Conservation (phyloP, 2,797 vertebrate species). For the Lateolabrax maculatus region DNA sequence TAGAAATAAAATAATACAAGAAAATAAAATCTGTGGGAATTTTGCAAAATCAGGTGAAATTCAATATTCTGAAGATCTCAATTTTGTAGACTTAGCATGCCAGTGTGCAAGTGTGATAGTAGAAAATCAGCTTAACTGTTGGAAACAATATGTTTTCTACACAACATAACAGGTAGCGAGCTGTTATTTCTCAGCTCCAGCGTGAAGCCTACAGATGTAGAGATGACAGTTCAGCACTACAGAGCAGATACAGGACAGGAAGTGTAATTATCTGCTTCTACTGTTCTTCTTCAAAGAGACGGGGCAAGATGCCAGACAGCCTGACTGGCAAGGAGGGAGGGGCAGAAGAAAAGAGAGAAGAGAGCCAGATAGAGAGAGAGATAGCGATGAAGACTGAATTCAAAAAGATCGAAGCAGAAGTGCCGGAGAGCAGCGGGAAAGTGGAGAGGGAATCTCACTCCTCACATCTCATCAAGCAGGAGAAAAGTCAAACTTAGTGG, state of each 20-base stretch:
- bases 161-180: conserved; percentile 36
- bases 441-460: conserved; percentile 51
- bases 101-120: background rate
- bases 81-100: background rate
- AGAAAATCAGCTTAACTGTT: conserved; percentile 9
- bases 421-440: conserved; percentile 16
- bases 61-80: background rate
- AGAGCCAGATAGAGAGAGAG: conserved; percentile 28
- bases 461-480: conserved; percentile 42
- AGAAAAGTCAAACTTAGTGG: conserved; percentile 59
- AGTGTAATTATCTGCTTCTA: conserved; percentile 83
- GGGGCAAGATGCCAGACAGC: conserved; percentile 68
- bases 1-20: background rate
- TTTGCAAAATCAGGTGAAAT: background rate
- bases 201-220: conserved; percentile 61
- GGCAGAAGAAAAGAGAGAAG: background rate
- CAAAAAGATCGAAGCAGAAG: conserved; percentile 46
- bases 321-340: conserved; percentile 49
- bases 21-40: background rate
- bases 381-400: conserved; percentile 54
- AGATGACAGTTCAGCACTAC: conserved; percentile 77
- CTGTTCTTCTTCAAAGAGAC: conserved; percentile 80
- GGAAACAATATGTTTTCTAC: background rate
- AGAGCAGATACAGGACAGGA: conserved; percentile 82
- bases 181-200: conserved; percentile 47